phyloP scores from a whole-genome alignment of 1,140 invertebrate genomes.

The Dufourea novaeangliae region DNA sequence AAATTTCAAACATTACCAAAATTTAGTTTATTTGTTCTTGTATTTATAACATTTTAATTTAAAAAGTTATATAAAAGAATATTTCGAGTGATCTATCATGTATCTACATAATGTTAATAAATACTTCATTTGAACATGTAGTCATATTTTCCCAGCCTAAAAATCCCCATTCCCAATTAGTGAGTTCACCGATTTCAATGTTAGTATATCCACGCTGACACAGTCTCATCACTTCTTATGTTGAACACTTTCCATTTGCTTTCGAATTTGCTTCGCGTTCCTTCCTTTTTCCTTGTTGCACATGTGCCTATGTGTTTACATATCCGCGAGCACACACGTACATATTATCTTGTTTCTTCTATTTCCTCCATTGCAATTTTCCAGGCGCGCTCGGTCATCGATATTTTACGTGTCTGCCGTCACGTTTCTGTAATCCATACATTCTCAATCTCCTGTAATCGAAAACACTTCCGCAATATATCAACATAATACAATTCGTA shows the following conservation, averaged over 20 bases:
- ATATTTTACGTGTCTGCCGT: constrained; percentile 26
- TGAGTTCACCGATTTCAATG: not conserved
- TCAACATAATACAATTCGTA: not conserved
- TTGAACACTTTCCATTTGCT: constrained; percentile 11
- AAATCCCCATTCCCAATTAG: not conserved
- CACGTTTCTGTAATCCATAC: not conserved
- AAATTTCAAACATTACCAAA: no score
- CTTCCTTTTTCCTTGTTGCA: not conserved
- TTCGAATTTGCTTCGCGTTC: not conserved
- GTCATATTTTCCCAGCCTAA: not conserved
- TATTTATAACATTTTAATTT: no score
- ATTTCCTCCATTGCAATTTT: constrained; percentile 3
- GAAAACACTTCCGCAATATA: not conserved
- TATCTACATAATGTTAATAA: no score
- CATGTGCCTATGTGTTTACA: not conserved
- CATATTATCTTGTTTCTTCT: not conserved
- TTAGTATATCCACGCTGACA: not conserved
- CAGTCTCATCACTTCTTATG: constrained; percentile 1
- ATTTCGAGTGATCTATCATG: no score
- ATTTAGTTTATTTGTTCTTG: no score
- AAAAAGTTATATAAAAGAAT: no score
- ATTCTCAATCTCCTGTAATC: not conserved
- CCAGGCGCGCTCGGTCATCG: not conserved
- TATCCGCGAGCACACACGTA: not conserved
- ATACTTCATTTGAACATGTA: no score